phyloP scores from a whole-genome alignment of 2,113 vertebrate species.

The Gymnocephalus cernua region DNA sequence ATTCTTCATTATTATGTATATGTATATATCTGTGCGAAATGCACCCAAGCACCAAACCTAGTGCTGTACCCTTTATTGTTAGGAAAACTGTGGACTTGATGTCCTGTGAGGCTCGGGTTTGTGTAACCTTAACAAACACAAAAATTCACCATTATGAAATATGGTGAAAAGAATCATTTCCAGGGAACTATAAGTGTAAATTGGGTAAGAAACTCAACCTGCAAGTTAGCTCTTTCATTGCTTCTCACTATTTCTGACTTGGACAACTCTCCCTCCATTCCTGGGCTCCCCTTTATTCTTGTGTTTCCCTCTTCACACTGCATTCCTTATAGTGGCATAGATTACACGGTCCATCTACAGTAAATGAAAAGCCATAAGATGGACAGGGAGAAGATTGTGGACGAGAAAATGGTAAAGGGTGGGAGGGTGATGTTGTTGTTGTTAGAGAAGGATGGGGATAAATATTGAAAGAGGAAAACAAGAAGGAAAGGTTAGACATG shows the following conservation, averaged over 20 bases:
- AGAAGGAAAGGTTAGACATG: conserved; percentile 1
- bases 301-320: neutral
- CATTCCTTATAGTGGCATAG: neutral
- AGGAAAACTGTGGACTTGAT: neutral
- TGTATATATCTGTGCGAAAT: neutral
- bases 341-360: neutral
- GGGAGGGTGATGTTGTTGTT: neutral
- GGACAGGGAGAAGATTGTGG: conserved; percentile 1
- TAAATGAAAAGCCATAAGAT: conserved; percentile 5
- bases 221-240: conserved; percentile 22
- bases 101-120: neutral
- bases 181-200: neutral
- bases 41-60: neutral
- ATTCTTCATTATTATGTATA: neutral
- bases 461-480: conserved; percentile 26
- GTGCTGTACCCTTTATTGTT: too few species aligned
- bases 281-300: neutral
- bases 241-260: conserved; percentile 8
- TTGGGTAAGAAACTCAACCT: neutral
- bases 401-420: neutral
- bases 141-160: neutral
- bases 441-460: neutral
- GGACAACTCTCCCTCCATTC: neutral
- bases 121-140: neutral
- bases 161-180: neutral